Percentiles rank a stretch among this genome's conserved stretches.
Conservation (phyloP, 1,140 invertebrate genomes). For the Drusus annulatus region DNA sequence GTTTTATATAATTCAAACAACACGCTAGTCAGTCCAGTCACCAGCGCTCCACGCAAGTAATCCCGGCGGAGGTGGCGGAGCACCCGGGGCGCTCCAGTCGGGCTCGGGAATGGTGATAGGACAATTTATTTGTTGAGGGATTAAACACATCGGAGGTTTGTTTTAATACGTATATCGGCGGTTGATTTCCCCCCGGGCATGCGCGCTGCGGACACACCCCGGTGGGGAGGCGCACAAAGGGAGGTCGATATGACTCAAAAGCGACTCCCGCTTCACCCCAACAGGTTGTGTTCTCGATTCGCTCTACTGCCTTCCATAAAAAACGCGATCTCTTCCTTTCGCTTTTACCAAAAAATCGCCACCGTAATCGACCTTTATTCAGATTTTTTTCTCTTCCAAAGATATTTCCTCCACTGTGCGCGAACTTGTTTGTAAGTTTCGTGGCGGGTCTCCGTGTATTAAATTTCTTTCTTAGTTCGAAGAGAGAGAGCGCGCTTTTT, state of each 20-base stretch:
- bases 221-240: constrained; percentile 10
- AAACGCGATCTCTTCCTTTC: constrained; percentile 29
- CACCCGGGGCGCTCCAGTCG: too few relatives aligned
- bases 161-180: constrained; percentile 35
- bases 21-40: too few relatives aligned
- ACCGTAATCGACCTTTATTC: neutral
- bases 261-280: constrained; percentile 9
- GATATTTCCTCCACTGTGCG: neutral
- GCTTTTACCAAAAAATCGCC: neutral
- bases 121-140: constrained; percentile 5
- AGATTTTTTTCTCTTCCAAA: neutral
- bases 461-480: neutral
- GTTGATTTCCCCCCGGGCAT: constrained; percentile 36
- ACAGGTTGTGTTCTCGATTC: constrained; percentile 10
- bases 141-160: constrained; percentile 31
- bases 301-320: neutral
- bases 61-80: too few relatives aligned
- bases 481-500: constrained; percentile 3
- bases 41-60: too few relatives aligned
- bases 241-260: constrained; percentile 43
- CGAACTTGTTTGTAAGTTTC: constrained; percentile 3
- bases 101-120: too few relatives aligned
- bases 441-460: neutral
- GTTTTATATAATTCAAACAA: too few relatives aligned
- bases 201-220: neutral